Base-by-base conservation (phyloP, 2,113 vertebrate genomes). In the Sander vitreus region DNA sequence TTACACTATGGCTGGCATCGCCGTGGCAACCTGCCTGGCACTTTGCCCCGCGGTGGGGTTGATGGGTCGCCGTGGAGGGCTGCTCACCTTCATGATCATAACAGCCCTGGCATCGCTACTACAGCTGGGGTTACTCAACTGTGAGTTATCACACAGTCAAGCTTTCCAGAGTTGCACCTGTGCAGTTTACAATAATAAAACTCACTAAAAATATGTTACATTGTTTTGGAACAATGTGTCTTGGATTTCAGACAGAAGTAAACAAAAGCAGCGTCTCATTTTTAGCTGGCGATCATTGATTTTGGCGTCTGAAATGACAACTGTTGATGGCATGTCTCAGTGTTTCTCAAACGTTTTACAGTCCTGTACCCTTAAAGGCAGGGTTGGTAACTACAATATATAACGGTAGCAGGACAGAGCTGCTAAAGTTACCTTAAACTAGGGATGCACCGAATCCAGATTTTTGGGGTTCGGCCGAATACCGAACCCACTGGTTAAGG, bases 21-120 rank as follows among this genome's bases (percentile, higher is more conserved):
- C 98, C 0, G 94, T 99, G 92, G 97, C 96, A 0, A 98, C 97
- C 80, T 98, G 97, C 91, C 87, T 98, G 92, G 96, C 97, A 6
- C 94, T 99, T 89, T 99, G 97, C 73, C 95, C 97, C 0, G 97
- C 97, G 1, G 98, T 99, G 1, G 94, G 96, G 3, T 88, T 97
- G 47, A 96, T 99, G 84, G 98, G 98, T 6, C 95, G 98, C 59
- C 95, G 98, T 54, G 98, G 98, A 3, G 98, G 97, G 2, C 95
- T 99, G 72, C 96, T 99, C 73, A 96, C 98, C 73, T 99, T 99
- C 94, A 99, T 99, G 97, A 99, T 99, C 82, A 95, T 99, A 30
- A 99, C 98, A 0, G 98, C 97, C 4, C 93, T 99, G 86, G 98
- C 98, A 2, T 99, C 98, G 0, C 96, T 99, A 19, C 95, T 99